phyloP scores from a whole-genome alignment of 2,797 vertebrate species.

The Vireo griseus region DNA sequence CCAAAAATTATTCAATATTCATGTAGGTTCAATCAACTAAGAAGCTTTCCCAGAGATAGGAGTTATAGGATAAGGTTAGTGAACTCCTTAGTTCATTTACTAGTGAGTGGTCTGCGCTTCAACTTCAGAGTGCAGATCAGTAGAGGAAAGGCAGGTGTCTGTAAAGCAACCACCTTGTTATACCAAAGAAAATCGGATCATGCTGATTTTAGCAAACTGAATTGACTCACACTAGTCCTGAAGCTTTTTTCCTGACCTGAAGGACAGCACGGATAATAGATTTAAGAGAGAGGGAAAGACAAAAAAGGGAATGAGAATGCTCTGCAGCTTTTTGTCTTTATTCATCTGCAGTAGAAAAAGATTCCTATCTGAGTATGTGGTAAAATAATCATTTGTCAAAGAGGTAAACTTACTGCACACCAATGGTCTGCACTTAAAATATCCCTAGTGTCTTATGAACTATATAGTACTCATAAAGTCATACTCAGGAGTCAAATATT shows the following conservation, averaged over 20 bases:
- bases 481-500: conserved; percentile 62
- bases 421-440: conserved; percentile 67
- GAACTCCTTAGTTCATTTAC: neutral
- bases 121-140: neutral
- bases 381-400: conserved; percentile 73
- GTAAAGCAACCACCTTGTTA: neutral
- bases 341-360: conserved; percentile 59
- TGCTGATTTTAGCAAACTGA: neutral
- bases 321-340: conserved; percentile 48
- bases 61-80: neutral
- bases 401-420: conserved; percentile 66
- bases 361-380: conserved; percentile 44
- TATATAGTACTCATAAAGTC: conserved; percentile 62
- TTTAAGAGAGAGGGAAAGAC: neutral
- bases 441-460: conserved; percentile 62
- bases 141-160: neutral
- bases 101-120: neutral
- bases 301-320: neutral
- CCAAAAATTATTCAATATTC: neutral
- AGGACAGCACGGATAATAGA: neutral
- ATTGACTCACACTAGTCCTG: neutral
- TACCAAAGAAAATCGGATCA: neutral
- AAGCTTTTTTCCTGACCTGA: neutral
- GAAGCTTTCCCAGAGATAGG: neutral
- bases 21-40: neutral